phyloP scores from a whole-genome alignment of 1,140 invertebrate species.

The Pogonomyrmex barbatus region DNA sequence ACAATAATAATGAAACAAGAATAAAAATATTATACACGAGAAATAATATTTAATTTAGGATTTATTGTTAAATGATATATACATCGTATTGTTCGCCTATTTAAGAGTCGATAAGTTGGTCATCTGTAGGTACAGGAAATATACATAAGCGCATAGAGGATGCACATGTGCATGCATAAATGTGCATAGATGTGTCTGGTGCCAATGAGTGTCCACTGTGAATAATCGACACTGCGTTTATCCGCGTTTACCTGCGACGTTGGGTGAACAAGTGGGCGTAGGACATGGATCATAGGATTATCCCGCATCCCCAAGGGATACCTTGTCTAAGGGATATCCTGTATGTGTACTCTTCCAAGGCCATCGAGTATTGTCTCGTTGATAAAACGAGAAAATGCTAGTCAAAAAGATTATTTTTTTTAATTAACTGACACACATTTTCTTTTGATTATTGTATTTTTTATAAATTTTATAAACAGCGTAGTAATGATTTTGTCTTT shows the following conservation, averaged over 20 bases:
- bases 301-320: slow-evolving; percentile 45
- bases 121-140: slow-evolving; percentile 24
- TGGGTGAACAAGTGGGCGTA: slow-evolving; percentile 71
- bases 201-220: slow-evolving; percentile 64
- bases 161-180: slow-evolving; percentile 37
- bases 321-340: slow-evolving; percentile 34
- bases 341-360: slow-evolving; percentile 35
- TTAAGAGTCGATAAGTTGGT: background rate
- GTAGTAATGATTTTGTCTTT: background rate
- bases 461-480: slow-evolving; percentile 6
- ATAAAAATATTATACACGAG: background rate
- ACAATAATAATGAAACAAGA: background rate
- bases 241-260: slow-evolving; percentile 65
- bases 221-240: slow-evolving; percentile 73
- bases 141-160: background rate
- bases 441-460: background rate
- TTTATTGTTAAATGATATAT: background rate
- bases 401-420: background rate
- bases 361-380: slow-evolving; percentile 40
- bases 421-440: background rate
- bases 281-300: slow-evolving; percentile 68
- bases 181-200: slow-evolving; percentile 34
- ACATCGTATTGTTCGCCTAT: background rate
- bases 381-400: slow-evolving; percentile 20
- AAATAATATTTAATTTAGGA: background rate